Evolutionary conservation across 2,888 invertebrate species (phyloP).

Genomic region (Cinara cedri): DNA sequence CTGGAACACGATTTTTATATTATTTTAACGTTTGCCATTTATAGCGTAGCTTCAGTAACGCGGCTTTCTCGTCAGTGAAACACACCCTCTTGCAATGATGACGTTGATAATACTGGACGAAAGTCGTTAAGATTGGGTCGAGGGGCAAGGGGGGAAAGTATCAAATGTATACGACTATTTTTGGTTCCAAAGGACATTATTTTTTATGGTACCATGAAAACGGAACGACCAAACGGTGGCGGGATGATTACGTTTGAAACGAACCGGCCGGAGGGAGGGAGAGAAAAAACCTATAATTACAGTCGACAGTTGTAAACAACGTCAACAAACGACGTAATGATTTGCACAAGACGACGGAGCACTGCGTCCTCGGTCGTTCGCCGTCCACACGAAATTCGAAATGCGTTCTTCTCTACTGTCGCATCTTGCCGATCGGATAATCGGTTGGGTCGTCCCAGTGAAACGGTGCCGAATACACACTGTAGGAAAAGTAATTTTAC

Average conservation of each 20-base stretch:
- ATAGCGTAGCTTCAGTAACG: neutral
- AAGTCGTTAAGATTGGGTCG: slow-evolving; percentile 31
- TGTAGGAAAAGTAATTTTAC: too few species aligned
- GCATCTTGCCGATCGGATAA: too few species aligned
- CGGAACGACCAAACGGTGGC: slow-evolving; percentile 36
- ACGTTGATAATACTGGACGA: slow-evolving; percentile 4
- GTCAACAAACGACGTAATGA: neutral
- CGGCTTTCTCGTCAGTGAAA: neutral
- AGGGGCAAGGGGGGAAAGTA: neutral
- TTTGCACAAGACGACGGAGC: slow-evolving; percentile 23
- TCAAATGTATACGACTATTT: slow-evolving; percentile 22
- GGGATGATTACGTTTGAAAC: slow-evolving; percentile 35
- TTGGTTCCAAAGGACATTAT: slow-evolving; percentile 43
- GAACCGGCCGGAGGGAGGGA: too few species aligned
- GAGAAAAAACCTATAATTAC: slow-evolving; percentile 28
- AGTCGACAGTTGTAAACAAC: slow-evolving; percentile 25
- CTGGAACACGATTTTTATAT: neutral
- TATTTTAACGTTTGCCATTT: neutral
- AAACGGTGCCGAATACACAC: too few species aligned
- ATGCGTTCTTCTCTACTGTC: too few species aligned
- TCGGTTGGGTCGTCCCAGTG: too few species aligned
- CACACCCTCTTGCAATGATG: slow-evolving; percentile 7
- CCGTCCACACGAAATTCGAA: slow-evolving; percentile 13
- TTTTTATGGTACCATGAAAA: slow-evolving; percentile 50
- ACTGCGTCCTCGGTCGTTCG: slow-evolving; percentile 2